Percentiles rank a stretch among this genome's conserved stretches.
Conservation (phyloP, 1,140 invertebrate genomes). For the Portunus trituberculatus region DNA sequence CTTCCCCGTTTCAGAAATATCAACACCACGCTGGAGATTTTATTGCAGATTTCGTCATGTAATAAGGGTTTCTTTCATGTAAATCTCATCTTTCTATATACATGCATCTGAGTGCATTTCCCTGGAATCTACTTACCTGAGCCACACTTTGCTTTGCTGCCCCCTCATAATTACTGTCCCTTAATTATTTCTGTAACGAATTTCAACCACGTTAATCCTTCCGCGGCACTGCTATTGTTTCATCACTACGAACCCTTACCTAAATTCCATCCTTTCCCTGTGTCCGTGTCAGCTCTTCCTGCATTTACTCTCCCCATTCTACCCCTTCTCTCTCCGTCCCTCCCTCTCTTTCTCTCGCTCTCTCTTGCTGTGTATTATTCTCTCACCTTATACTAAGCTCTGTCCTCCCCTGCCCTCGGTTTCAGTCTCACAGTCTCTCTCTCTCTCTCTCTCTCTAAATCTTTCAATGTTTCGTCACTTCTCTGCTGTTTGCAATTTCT, state of each 20-base stretch:
- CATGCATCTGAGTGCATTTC: too few relatives aligned
- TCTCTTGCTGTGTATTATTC: neutral
- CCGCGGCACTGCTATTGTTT: neutral
- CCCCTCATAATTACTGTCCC: neutral
- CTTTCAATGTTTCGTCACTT: too few relatives aligned
- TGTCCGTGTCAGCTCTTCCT: neutral
- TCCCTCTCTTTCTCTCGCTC: neutral
- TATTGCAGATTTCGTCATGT: too few relatives aligned
- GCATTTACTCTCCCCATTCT: neutral
- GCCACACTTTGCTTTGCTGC: too few relatives aligned
- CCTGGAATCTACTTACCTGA: too few relatives aligned
- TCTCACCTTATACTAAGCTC: constrained; percentile 24
- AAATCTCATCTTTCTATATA: too few relatives aligned
- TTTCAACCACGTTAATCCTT: neutral
- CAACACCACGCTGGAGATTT: too few relatives aligned
- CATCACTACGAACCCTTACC: neutral
- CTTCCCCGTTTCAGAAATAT: too few relatives aligned
- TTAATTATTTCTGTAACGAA: neutral
- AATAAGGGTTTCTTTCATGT: too few relatives aligned
- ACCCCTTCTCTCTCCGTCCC: neutral
- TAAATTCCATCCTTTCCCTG: neutral
- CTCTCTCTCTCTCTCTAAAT: neutral
- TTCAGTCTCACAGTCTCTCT: neutral
- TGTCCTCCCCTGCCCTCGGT: neutral
- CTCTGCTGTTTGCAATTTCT: too few relatives aligned